These are phyloP conservation scores for Hypsibius dujardini DNA, from an alignment of 1,140 invertebrate genomes.

Conservation along the genomic window DNA sequence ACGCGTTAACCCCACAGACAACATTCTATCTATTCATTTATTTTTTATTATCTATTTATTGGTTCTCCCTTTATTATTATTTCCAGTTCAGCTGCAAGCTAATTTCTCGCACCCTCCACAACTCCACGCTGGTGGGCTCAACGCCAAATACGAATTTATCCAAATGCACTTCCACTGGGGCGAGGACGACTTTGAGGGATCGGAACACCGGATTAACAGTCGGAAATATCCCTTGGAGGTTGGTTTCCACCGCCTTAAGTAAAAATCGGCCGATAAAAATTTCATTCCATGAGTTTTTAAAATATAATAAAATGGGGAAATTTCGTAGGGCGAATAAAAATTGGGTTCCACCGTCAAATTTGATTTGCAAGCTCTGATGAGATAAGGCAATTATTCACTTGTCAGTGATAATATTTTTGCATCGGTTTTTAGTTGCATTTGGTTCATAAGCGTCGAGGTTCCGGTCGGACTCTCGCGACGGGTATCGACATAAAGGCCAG, in stretches of 20 bases:
- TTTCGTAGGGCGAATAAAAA: not conserved
- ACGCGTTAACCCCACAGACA: too few species aligned
- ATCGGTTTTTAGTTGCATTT: slow-evolving; percentile 8
- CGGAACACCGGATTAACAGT: slow-evolving; percentile 66
- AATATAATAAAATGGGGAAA: not conserved
- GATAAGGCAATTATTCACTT: not conserved
- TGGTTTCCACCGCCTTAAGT: not conserved
- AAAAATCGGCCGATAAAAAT: not conserved
- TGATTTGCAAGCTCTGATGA: not conserved
- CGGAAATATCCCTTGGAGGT: slow-evolving; percentile 34
- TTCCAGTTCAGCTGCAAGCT: slow-evolving; percentile 16
- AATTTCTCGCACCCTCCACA: not conserved
- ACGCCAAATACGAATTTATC: slow-evolving; percentile 51
- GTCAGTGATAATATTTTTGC: not conserved
- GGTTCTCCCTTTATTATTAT: too few species aligned
- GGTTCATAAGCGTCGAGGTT: not conserved
- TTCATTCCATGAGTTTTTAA: not conserved
- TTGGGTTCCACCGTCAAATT: not conserved
- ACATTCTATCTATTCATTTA: too few species aligned
- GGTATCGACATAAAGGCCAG: not conserved
- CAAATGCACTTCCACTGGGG: slow-evolving; percentile 77
- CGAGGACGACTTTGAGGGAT: slow-evolving; percentile 54
- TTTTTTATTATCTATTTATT: too few species aligned
- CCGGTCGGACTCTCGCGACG: not conserved
- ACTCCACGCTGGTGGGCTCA: slow-evolving; percentile 51